A percentile compares a stretch with the other conserved stretches of the same genome.
phyloP scores from a whole-genome alignment of 2,888 invertebrate species.

The Drosophila putrida region DNA sequence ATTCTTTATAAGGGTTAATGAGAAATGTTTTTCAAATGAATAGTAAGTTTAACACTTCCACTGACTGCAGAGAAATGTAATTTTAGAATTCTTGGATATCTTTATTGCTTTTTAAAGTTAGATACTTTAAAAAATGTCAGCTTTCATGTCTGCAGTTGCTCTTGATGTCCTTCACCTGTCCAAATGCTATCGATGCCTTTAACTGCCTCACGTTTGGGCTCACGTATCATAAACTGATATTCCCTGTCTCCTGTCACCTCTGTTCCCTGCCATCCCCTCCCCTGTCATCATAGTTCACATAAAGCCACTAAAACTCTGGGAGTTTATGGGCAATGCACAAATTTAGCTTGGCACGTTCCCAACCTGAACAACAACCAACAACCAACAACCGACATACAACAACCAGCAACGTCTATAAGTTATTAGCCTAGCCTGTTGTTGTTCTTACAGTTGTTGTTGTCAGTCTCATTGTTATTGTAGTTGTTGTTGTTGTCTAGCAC shows the following conservation, averaged over 20 bases:
- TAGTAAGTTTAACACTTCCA: no score
- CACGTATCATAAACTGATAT: slow-evolving; percentile 36
- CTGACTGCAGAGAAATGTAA: no score
- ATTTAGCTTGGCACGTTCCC: slow-evolving; percentile 67
- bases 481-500: slow-evolving; percentile 28
- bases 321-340: slow-evolving; percentile 68
- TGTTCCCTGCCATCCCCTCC: no score
- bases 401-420: slow-evolving; percentile 60
- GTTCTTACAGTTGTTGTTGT: slow-evolving; percentile 14
- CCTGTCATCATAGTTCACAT: slow-evolving; percentile 51
- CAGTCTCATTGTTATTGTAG: slow-evolving; percentile 9
- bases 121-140: neutral
- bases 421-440: slow-evolving; percentile 55
- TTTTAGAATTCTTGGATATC: no score
- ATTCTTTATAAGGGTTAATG: no score
- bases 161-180: slow-evolving; percentile 16
- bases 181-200: slow-evolving; percentile 37
- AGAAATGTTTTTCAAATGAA: no score
- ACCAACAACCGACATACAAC: neutral
- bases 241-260: neutral
- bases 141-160: neutral
- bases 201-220: slow-evolving; percentile 36
- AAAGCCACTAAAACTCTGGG: slow-evolving; percentile 67
- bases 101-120: neutral
- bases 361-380: slow-evolving; percentile 28